Evolutionary conservation across 2,113 vertebrate genomes (phyloP).

Genomic region (Dasypus novemcinctus): DNA sequence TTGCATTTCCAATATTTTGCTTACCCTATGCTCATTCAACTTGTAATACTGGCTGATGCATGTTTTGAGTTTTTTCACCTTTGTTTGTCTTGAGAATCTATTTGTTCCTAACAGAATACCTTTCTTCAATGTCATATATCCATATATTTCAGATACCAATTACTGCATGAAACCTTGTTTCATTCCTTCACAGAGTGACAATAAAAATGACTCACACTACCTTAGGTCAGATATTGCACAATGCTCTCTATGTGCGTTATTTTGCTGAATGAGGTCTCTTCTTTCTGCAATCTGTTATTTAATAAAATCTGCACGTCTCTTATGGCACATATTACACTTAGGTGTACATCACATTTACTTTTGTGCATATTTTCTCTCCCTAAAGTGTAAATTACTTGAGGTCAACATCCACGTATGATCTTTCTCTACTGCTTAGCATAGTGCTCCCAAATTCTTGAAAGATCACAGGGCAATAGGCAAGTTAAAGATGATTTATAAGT

Average conservation of each 20-base stretch:
- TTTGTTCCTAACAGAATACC: not conserved
- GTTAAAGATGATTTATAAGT: not conserved
- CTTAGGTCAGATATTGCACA: not conserved
- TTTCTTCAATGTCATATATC: not conserved
- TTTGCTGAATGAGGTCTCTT: slow-evolving; percentile 11
- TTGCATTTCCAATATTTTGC: not conserved
- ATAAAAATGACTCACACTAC: not conserved
- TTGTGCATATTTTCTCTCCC: not conserved
- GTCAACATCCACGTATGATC: not conserved
- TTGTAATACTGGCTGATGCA: not conserved
- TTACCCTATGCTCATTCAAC: not conserved
- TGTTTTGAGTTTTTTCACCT: not conserved
- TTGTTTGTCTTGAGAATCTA: not conserved
- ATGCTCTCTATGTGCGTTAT: not conserved
- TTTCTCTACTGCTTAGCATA: not conserved
- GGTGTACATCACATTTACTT: not conserved
- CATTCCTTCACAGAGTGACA: not conserved
- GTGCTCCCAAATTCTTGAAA: not conserved
- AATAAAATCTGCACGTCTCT: slow-evolving; percentile 7
- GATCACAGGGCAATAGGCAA: not conserved
- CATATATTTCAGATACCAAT: not conserved
- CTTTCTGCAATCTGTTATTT: not conserved
- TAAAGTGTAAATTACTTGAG: slow-evolving; percentile 22
- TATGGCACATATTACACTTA: not conserved
- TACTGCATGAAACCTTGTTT: not conserved